Conservation (phyloP, 2,888 invertebrate species). For the Cinara cedri region DNA sequence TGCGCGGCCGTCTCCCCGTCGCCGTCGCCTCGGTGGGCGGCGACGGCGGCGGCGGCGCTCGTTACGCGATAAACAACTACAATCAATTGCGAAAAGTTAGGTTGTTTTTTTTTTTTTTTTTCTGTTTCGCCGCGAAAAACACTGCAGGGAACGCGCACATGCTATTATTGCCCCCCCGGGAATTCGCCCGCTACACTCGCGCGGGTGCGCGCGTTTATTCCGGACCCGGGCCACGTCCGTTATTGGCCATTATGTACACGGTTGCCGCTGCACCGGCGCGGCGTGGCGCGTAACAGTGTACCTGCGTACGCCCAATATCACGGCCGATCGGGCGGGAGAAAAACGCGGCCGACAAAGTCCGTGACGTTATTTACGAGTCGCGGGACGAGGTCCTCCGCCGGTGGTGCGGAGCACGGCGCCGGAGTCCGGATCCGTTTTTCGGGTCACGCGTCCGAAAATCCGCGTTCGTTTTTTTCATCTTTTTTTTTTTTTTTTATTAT, state of each 20-base stretch:
- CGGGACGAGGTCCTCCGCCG: not conserved
- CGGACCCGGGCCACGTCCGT: slow-evolving; percentile 55
- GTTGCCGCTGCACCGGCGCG: not conserved
- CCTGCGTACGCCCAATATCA: slow-evolving; percentile 33
- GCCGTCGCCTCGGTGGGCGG: not conserved
- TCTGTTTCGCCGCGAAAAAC: not conserved
- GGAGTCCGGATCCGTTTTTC: not conserved
- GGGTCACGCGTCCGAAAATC: slow-evolving; percentile 8
- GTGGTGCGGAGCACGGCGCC: not conserved
- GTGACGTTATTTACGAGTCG: slow-evolving; percentile 35
- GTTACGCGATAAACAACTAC: slow-evolving; percentile 56
- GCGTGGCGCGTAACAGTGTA: no score
- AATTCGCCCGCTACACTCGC: not conserved
- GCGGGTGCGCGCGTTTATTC: slow-evolving; percentile 41
- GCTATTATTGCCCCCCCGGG: slow-evolving; percentile 51
- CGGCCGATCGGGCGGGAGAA: slow-evolving; percentile 39
- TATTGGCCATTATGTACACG: slow-evolving; percentile 37
- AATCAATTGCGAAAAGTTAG: slow-evolving; percentile 52
- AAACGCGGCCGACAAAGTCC: not conserved
- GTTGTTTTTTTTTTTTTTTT: not conserved
- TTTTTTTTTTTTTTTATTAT: no score
- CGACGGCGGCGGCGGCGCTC: slow-evolving; percentile 11
- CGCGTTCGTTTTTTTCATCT: not conserved
- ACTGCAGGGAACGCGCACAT: not conserved
- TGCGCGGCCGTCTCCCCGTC: not conserved